A percentile compares a stretch with the other conserved stretches of the same genome.
Conservation (phyloP, 2,113 vertebrate genomes). For the Setophaga kirtlandii region DNA sequence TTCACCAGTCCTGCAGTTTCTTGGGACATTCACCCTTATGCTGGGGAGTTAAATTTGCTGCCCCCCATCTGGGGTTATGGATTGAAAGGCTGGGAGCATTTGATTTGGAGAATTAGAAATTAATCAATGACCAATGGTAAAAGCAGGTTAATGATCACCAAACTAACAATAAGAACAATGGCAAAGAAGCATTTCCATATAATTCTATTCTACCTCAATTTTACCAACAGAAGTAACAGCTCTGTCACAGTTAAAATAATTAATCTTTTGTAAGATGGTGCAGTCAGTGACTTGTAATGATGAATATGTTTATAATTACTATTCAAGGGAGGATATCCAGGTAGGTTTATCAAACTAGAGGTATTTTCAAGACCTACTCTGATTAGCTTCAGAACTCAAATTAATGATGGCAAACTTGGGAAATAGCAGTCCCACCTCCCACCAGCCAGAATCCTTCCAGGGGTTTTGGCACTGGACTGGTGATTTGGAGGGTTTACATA, state of each 20-base stretch:
- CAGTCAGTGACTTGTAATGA: neutral
- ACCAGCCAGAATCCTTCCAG: neutral
- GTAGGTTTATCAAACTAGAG: neutral
- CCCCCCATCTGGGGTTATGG: neutral
- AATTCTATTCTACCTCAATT: neutral
- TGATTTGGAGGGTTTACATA: neutral
- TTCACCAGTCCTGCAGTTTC: neutral
- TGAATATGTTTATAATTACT: neutral
- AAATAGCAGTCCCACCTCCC: neutral
- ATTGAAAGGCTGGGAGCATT: neutral
- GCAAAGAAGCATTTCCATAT: neutral
- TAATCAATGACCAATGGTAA: neutral
- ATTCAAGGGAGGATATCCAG: neutral
- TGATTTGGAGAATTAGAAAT: neutral
- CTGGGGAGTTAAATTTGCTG: neutral
- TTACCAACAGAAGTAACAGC: neutral
- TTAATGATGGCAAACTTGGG: neutral
- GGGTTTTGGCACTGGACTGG: neutral
- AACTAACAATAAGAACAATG: neutral
- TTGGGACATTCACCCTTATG: neutral
- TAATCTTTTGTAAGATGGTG: neutral
- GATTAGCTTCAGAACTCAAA: neutral
- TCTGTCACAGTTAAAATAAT: neutral
- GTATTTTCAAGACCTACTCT: neutral
- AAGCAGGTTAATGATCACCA: neutral